Percentiles rank a stretch among this genome's conserved stretches.
Evolutionary conservation across 37 sponge, comb jelly and placozoan species (phyloP).

Genomic region (Crambe crambe): DNA sequence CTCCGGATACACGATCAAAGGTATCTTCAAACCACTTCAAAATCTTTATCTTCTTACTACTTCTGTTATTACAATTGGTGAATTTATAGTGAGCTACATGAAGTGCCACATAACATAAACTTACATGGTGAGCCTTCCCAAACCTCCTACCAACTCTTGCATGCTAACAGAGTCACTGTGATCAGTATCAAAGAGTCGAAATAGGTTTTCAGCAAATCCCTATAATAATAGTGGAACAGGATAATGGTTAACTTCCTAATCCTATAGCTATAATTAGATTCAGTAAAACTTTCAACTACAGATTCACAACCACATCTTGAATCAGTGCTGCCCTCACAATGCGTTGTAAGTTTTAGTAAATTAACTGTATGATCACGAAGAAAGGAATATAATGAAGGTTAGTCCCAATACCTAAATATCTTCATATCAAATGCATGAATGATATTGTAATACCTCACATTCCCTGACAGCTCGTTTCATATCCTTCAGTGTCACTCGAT

Average conservation of each 20-base stretch:
- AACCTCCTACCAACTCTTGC: constrained; percentile 82
- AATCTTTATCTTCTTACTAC: constrained; percentile 42
- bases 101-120: too few species aligned
- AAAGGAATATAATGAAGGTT: background rate
- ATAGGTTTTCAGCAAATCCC: constrained; percentile 77
- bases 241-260: too few species aligned
- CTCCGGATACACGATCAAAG: constrained; percentile 61
- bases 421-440: background rate
- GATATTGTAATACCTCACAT: constrained; percentile 38
- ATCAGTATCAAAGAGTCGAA: constrained; percentile 78
- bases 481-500: constrained; percentile 56
- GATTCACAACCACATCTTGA: too few species aligned
- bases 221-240: background rate
- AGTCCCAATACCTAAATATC: background rate
- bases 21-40: constrained; percentile 68
- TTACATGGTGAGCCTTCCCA: constrained; percentile 71
- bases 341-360: too few species aligned
- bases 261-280: too few species aligned
- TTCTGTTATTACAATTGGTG: constrained; percentile 11
- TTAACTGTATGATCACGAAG: background rate
- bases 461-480: constrained; percentile 62
- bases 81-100: too few species aligned
- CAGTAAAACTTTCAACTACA: too few species aligned
- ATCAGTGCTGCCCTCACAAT: too few species aligned
- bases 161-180: constrained; percentile 63